These are phyloP conservation scores for Latrodectus geometricus DNA, from an alignment of 1,140 invertebrate species.

Conservation along the genomic window DNA sequence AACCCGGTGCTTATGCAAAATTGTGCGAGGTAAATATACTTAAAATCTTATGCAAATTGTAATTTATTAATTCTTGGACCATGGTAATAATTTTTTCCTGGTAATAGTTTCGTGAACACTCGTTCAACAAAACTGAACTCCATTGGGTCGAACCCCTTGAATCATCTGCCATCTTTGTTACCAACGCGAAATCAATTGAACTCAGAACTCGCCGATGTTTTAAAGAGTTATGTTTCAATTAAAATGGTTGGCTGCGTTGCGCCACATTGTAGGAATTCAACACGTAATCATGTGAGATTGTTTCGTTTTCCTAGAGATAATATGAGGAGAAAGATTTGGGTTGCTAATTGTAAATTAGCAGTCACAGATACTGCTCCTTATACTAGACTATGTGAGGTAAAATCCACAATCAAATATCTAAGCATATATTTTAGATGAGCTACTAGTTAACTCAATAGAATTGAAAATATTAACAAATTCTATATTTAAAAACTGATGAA, in stretches of 20 bases:
- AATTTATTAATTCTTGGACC: not conserved
- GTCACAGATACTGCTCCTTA: constrained; percentile 2
- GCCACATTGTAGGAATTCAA: constrained; percentile 31
- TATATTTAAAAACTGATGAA: too few species aligned
- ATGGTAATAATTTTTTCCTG: not conserved
- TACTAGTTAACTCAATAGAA: too few species aligned
- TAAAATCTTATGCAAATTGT: not conserved
- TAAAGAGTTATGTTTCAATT: constrained; percentile 6
- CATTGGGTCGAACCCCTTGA: not conserved
- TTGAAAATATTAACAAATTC: too few species aligned
- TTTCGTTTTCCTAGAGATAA: constrained; percentile 38
- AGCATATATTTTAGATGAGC: too few species aligned
- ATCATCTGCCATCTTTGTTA: constrained; percentile 20
- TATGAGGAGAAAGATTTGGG: constrained; percentile 24
- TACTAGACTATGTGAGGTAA: constrained; percentile 34
- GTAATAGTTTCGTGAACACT: not conserved
- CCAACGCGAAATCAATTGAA: too few species aligned
- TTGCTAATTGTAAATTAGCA: constrained; percentile 32
- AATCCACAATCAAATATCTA: not conserved
- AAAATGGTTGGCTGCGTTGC: constrained; percentile 34
- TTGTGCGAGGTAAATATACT: constrained; percentile 35
- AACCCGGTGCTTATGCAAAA: constrained; percentile 49
- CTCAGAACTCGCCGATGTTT: not conserved
- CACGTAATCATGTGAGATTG: constrained; percentile 32
- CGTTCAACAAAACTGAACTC: not conserved